Base-by-base conservation (phyloP, 2,797 vertebrate genomes). In the Phaenicophaeus curvirostris region DNA sequence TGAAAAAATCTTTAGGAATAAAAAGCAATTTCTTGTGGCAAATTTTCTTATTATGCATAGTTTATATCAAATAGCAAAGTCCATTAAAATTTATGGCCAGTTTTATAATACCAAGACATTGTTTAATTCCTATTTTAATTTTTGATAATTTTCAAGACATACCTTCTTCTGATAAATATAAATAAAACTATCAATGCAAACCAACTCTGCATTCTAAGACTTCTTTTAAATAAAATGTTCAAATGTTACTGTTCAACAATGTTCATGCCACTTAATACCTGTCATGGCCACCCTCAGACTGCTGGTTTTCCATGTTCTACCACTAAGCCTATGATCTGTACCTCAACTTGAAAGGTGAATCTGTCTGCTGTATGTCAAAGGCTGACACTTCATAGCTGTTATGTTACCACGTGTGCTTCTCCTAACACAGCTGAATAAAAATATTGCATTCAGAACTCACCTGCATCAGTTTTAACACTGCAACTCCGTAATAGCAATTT, bases 361-460 rank as follows among this genome's bases (percentile, higher is more conserved):
- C 75, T 87, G 54, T 41, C 89, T 89, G 82, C 76, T 83, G 35
- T 92, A 84, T 62, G 92, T 89, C 65, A 95, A 94, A 95, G 68
- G 18, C 79, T 91, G 65, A 78, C 76, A 66, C 58, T 84, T 94
- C 73, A 92, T 65, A 85, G 73, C 75, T 92, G 89, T 93, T 53
- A 51, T 33, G 19, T 75, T 90, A 67, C 54, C 9, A 1, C 17
- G 33, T 28, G 21, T 61, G 28, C 68, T 90, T 13, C 1, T 3
- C 19, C 78, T 78, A 68, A 44, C 68, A 58, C 16, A 78, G 30
- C 4, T 81, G 87, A 93, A 83, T 6, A 93, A 79, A 87, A 68
- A 44, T 11, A 7, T 25, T 58, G 11, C n/a, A 37, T 31, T 77
- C 42, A 46, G 53, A 93, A n/a, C 58, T 93, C 66, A 78, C n/a